A percentile compares a stretch with the other conserved stretches of the same genome.
Conservation (phyloP, 2,888 invertebrate genomes). For the Portevinia maculata region DNA sequence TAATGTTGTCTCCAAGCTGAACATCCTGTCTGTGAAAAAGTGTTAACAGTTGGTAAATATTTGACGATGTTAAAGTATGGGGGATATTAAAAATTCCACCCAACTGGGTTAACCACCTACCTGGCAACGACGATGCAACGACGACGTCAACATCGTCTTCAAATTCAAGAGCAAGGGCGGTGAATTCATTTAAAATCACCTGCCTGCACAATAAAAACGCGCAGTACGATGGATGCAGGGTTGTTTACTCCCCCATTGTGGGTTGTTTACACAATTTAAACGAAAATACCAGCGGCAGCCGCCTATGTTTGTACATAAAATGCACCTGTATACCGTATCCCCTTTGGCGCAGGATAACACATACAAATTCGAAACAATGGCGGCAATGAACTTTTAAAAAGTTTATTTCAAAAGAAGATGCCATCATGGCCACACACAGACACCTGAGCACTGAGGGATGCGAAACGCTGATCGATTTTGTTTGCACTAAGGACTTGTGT, state of each 20-base stretch:
- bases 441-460: slow-evolving; percentile 46
- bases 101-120: slow-evolving; percentile 9
- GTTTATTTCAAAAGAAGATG: slow-evolving; percentile 72
- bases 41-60: slow-evolving; percentile 72
- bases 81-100: slow-evolving; percentile 56
- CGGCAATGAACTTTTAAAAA: slow-evolving; percentile 83
- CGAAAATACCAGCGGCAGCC: slow-evolving; percentile 45
- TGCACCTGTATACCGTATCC: slow-evolving; percentile 18
- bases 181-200: slow-evolving; percentile 73
- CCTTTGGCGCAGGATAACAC: slow-evolving; percentile 13
- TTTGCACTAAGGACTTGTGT: slow-evolving; percentile 27
- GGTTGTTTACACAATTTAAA: slow-evolving; percentile 70
- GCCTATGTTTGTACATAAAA: slow-evolving; percentile 21
- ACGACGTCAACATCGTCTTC: slow-evolving; percentile 53
- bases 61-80: slow-evolving; percentile 61
- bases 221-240: slow-evolving; percentile 32
- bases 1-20: slow-evolving; percentile 48
- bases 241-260: slow-evolving; percentile 49
- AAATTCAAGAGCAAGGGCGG: slow-evolving; percentile 72
- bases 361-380: slow-evolving; percentile 71
- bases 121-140: slow-evolving; percentile 3
- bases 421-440: slow-evolving; percentile 14
- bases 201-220: slow-evolving; percentile 58
- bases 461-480: slow-evolving; percentile 55
- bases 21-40: slow-evolving; percentile 52